Evolutionary conservation across 2,888 invertebrate species (phyloP).

Genomic region (Hydriomena furcata): DNA sequence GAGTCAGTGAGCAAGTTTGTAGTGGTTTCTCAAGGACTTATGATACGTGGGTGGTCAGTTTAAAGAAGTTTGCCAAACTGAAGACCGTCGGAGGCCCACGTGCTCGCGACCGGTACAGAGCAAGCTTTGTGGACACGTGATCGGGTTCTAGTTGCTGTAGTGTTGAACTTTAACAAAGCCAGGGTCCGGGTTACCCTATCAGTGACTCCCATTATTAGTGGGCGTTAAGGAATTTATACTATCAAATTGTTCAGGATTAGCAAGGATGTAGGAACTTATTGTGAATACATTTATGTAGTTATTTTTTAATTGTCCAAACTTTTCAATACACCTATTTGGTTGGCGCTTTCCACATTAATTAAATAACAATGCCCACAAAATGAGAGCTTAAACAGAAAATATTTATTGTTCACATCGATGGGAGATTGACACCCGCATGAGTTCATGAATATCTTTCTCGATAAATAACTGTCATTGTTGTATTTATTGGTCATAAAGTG

Average conservation of each 20-base stretch:
- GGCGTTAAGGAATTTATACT: too few species aligned
- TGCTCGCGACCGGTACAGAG: conserved; percentile 31
- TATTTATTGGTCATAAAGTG: conserved; percentile 67
- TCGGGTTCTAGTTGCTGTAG: conserved; percentile 11
- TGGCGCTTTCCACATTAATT: conserved; percentile 23
- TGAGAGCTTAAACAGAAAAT: conserved; percentile 37
- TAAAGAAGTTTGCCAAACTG: conserved; percentile 66
- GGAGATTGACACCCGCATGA: conserved; percentile 57
- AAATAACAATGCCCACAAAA: conserved; percentile 35
- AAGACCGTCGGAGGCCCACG: conserved; percentile 50
- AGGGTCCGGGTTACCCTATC: too few species aligned
- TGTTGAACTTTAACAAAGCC: conserved; percentile 2
- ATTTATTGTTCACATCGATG: conserved; percentile 44
- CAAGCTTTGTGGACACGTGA: conserved; percentile 63
- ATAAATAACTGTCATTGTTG: conserved; percentile 61
- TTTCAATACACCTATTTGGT: conserved; percentile 4
- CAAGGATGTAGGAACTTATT: too few species aligned
- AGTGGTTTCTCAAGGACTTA: conserved; percentile 62
- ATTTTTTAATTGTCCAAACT: not conserved
- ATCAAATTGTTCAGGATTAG: too few species aligned
- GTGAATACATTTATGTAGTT: too few species aligned
- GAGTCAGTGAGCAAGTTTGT: conserved; percentile 61
- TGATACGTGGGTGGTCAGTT: conserved; percentile 53
- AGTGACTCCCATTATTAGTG: too few species aligned
- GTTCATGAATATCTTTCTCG: conserved; percentile 58